Evolutionary conservation across 2,797 vertebrate species (phyloP), one percentile per base, ranked within the genome.

Genomic region (Geotrypetes seraphini): DNA sequence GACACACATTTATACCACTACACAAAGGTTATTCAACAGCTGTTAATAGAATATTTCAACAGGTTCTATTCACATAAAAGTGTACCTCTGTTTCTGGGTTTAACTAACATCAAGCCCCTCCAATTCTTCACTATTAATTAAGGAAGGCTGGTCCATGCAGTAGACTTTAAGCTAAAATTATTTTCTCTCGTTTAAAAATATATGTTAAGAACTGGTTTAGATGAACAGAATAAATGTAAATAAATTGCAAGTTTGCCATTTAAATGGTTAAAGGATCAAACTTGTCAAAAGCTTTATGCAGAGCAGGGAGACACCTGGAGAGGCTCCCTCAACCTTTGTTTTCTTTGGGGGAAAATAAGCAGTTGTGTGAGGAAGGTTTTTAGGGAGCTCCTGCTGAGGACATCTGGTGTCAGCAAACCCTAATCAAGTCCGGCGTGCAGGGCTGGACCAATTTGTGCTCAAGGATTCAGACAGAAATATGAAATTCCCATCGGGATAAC

Each of bases 401-500:
- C 63, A 69, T 65, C 63, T 59, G n/a, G 56, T 61, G 43, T 37
- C 44, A 43, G 60, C 63, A 65, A 58, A 55, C 50, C 58, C 66
- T 71, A 47, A 64, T 69, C 63, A 55, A 55, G 54, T 63, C 59
- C 54, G 47, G 54, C 63, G 53, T 46, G 42, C 12, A 29, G 60
- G 2, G 48, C 52, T 33, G 39, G n/a, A 49, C 37, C 69, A 57
- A 63, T 69, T 64, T 63, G 56, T 53, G 54, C 60, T 53, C 45
- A 39, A 42, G 58, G 63, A 65, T 69, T 57, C 50, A 55, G 58
- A 63, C 63, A 53, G 67, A 48, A 67, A 67, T 69, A 57, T 49
- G 48, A 53, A 60, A 54, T 61, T 59, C 69, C 66, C 50, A 58
- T 53, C 53, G 69, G 66, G 69, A 71, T 71, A 71, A 69, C 56